Evolutionary conservation across 2,888 invertebrate species (phyloP).

Genomic region (Nephrotoma flavescens): DNA sequence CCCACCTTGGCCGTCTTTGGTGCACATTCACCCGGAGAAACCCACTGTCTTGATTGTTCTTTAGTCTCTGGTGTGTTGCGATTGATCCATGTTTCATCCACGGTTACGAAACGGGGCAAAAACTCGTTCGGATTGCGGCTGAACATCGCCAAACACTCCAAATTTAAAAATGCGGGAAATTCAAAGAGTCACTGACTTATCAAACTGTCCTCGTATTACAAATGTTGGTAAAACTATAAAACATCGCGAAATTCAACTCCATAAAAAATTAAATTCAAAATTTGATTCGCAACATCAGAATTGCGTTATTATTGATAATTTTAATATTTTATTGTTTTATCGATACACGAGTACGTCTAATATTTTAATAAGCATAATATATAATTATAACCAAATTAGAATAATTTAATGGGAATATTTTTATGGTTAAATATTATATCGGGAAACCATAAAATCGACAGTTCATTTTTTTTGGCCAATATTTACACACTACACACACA

Average conservation of each 20-base stretch:
- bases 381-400: background rate
- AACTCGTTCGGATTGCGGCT: too few species aligned
- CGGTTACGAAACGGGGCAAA: too few species aligned
- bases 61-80: too few species aligned
- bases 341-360: background rate
- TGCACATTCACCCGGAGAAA: too few species aligned
- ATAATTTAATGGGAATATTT: background rate
- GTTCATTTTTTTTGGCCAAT: too few species aligned
- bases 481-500: too few species aligned
- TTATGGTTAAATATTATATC: background rate
- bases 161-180: too few species aligned
- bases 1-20: too few species aligned
- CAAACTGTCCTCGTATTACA: background rate
- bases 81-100: too few species aligned
- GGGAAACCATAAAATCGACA: background rate
- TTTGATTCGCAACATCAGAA: background rate
- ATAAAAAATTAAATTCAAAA: background rate
- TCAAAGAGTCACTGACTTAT: too few species aligned
- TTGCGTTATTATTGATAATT: background rate
- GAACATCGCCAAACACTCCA: too few species aligned
- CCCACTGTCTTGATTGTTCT: too few species aligned
- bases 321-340: background rate
- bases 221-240: background rate
- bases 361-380: background rate
- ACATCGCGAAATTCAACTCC: background rate